Percentiles rank a stretch among this genome's conserved stretches.
phyloP scores from a whole-genome alignment of 2,797 vertebrate genomes.

The Caiman crocodilus region DNA sequence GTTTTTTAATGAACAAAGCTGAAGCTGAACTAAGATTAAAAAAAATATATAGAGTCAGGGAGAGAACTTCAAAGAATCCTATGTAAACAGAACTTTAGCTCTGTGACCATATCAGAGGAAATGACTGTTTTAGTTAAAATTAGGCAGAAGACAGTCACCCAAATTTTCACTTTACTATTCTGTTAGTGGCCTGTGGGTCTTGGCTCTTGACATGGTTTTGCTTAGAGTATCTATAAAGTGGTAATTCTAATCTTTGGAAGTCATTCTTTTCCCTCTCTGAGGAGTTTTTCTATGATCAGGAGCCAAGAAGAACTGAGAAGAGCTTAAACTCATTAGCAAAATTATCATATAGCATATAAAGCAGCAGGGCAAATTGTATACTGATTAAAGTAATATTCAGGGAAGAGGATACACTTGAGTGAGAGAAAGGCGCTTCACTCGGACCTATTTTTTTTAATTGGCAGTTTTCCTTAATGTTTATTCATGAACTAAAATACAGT shows the following conservation, averaged over 20 bases:
- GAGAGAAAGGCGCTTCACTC: neutral
- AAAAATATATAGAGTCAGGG: neutral
- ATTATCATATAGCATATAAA: neutral
- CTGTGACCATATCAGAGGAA: neutral
- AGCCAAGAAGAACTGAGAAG: neutral
- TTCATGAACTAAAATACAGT: neutral
- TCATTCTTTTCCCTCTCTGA: fast-evolving
- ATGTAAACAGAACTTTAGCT: conserved; percentile 20
- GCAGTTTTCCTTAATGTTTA: neutral
- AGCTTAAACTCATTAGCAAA: neutral
- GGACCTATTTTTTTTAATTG: neutral
- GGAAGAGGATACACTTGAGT: neutral
- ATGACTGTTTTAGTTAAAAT: conserved; percentile 46
- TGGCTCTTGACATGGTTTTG: neutral
- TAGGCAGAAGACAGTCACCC: neutral
- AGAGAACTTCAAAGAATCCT: conserved; percentile 39
- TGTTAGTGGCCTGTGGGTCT: neutral
- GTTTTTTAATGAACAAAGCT: conserved; percentile 53
- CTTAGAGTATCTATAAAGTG: neutral
- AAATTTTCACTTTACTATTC: neutral
- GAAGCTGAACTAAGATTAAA: conserved; percentile 17
- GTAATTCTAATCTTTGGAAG: conserved; percentile 6
- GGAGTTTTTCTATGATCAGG: neutral
- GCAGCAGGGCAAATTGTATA: neutral
- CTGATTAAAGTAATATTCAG: neutral